Conservation (phyloP, 2,113 vertebrate species). For the Guaruba guarouba region DNA sequence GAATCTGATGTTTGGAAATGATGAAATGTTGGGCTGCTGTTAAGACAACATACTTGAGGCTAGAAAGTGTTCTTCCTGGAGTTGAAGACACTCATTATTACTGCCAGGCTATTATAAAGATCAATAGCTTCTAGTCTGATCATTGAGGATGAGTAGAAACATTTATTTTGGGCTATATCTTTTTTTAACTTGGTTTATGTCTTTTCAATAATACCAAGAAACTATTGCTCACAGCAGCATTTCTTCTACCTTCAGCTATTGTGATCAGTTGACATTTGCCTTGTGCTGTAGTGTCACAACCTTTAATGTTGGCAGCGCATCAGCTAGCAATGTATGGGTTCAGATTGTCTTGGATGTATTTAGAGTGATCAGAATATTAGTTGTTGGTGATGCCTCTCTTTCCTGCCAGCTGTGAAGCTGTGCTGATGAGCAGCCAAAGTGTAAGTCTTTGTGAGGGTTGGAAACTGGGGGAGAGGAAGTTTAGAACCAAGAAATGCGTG, state of each 20-base stretch:
- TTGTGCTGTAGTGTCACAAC: background rate
- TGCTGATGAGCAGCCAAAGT: background rate
- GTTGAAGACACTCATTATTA: background rate
- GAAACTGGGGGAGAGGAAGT: background rate
- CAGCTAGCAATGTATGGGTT: background rate
- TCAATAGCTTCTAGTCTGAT: background rate
- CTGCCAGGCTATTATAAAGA: background rate
- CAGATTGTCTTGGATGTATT: background rate
- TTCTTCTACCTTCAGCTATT: background rate
- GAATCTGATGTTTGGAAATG: background rate
- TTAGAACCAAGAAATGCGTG: background rate
- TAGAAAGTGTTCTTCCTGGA: background rate
- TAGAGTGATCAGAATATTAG: background rate
- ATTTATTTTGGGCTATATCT: background rate
- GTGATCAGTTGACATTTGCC: background rate
- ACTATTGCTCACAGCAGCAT: background rate
- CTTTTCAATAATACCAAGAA: background rate
- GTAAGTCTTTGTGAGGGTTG: background rate
- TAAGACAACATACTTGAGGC: background rate
- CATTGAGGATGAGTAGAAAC: background rate
- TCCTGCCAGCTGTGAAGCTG: background rate
- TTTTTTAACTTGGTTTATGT: background rate
- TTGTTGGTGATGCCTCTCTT: background rate
- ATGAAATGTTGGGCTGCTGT: background rate
- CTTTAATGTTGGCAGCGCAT: background rate